A percentile compares a stretch with the other conserved stretches of the same genome.
Evolutionary conservation across 2,888 invertebrate genomes (phyloP).

Genomic region (Anthophora plumipes): DNA sequence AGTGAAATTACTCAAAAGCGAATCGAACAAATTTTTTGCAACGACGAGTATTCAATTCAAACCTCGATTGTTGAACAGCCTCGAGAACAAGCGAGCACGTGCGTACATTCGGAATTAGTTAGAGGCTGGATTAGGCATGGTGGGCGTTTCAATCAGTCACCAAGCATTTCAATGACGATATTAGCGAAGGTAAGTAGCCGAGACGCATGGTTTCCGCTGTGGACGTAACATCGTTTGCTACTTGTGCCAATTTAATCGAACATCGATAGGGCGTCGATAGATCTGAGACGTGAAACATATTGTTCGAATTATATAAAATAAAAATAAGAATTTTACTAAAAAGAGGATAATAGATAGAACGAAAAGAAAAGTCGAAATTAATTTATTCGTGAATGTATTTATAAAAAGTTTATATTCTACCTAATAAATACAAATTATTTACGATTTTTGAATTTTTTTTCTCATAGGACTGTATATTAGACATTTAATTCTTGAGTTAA

Average conservation of each 20-base stretch:
- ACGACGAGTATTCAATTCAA: constrained; percentile 9
- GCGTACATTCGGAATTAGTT: constrained; percentile 51
- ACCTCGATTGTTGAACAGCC: constrained; percentile 10
- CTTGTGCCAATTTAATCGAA: constrained; percentile 20
- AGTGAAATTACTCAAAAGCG: neutral
- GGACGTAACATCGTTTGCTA: constrained; percentile 19
- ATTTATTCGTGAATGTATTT: too few relatives aligned
- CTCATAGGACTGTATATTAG: too few relatives aligned
- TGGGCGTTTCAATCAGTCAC: constrained; percentile 72
- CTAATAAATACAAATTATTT: too few relatives aligned
- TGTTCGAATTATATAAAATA: neutral
- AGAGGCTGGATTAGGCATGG: constrained; percentile 66
- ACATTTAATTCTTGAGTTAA: too few relatives aligned
- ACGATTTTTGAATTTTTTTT: too few relatives aligned
- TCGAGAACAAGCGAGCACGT: constrained; percentile 33
- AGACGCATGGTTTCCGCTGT: constrained; percentile 69
- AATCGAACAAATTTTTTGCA: neutral
- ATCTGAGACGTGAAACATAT: neutral
- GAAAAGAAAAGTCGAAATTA: too few relatives aligned
- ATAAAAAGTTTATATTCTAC: too few relatives aligned
- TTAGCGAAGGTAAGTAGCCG: constrained; percentile 76
- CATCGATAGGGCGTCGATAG: neutral
- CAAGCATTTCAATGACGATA: constrained; percentile 76
- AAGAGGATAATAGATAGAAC: neutral
- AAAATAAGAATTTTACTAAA: neutral